Evolutionary conservation across 1,140 invertebrate species (phyloP).

Genomic region (Trissolcus basalis): DNA sequence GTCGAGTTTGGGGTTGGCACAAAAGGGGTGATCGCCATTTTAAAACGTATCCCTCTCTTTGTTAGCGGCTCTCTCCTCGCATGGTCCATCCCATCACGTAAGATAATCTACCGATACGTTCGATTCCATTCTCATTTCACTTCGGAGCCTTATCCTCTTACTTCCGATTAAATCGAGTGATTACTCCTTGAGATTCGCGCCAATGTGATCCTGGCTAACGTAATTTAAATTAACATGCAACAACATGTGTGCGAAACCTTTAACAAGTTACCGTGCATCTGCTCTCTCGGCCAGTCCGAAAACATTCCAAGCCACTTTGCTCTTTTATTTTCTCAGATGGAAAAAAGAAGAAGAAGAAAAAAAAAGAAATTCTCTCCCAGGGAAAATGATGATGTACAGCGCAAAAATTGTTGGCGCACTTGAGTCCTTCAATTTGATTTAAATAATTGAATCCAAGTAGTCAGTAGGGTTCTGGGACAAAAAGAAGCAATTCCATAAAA

Average conservation of each 20-base stretch:
- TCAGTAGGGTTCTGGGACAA: constrained; percentile 32
- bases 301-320: constrained; percentile 1
- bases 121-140: constrained; percentile 52
- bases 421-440: neutral
- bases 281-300: constrained; percentile 6
- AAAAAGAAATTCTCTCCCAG: neutral
- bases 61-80: constrained; percentile 34
- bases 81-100: constrained; percentile 58
- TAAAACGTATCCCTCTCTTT: constrained; percentile 66
- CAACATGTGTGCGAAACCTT: constrained; percentile 30
- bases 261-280: constrained; percentile 30
- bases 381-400: no score
- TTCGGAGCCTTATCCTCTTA: constrained; percentile 57
- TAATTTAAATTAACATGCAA: constrained; percentile 57
- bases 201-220: constrained; percentile 44
- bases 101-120: constrained; percentile 65
- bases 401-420: neutral
- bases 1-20: constrained; percentile 64
- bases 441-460: neutral
- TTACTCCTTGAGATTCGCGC: constrained; percentile 49
- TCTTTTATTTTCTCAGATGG: no score
- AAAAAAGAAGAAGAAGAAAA: no score
- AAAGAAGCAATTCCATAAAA: constrained; percentile 8
- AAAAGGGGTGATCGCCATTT: constrained; percentile 67
- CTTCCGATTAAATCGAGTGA: constrained; percentile 63